Evolutionary conservation across 2,888 invertebrate genomes (phyloP), one percentile per base, ranked within the genome.

Genomic region (Dasypolia templi): DNA sequence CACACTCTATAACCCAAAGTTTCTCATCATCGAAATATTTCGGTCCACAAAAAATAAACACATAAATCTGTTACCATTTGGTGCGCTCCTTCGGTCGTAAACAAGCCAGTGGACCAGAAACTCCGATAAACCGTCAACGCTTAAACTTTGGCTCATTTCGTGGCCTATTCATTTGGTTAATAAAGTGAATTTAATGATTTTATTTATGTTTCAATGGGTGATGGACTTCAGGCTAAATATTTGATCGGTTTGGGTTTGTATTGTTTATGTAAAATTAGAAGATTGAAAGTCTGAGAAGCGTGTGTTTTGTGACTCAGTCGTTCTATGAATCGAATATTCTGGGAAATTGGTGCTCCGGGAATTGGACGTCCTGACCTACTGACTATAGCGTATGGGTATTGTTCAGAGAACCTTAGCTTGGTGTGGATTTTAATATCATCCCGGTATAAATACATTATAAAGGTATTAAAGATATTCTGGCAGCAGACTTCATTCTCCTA

Each of bases 21-120:
- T 59, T 56, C 49, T 64, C 59, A 4, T 64, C 59, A 4, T 67
- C 58, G 35, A 82, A 78, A 70, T 55, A 73, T 66, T 70, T 66
- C 29, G 44, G 44, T 46, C 26, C 7, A 64, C 63, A 79, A 79
- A 77, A 80, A 77, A 81, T 74, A 49, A 61, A 66, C 62, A 68
- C 77, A 84, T 84, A 81, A 81, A 86, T 86, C 82, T 77, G 72
- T 49, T 65, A 35, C 56, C 58, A 68, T 81, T 80, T 14, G 42
- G 53, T 35, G 11, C 59, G 63, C 58, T 72, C 73, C 62, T 71
- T 76, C 58, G 63, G 62, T 77, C 71, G 76, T 53, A 67, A 19
- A 55, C 70, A 55, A 77, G 55, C 51, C 86, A 87, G 65, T 75
- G 79, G 53, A 59, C 79, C 65, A 81, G 87, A 87, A 87, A 85